Percentiles rank a stretch among this genome's conserved stretches.
Conservation (phyloP, 2,888 invertebrate species). For the Xestia ashworthii region DNA sequence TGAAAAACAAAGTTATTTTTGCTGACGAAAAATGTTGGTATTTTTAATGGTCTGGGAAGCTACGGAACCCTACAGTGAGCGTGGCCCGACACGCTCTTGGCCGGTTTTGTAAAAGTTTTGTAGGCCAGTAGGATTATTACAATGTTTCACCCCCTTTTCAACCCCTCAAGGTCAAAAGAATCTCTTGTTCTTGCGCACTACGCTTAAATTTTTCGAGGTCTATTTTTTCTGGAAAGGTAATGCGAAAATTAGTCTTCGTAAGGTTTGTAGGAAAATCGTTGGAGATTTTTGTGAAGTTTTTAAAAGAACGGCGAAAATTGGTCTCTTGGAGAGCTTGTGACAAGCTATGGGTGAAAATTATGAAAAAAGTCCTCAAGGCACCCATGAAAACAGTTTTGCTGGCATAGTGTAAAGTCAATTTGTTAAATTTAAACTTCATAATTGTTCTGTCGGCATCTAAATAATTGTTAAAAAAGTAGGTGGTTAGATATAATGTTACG, state of each 20-base stretch:
- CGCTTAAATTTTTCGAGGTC: conserved; percentile 9
- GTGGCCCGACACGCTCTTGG: too few species aligned
- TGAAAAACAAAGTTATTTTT: too few species aligned
- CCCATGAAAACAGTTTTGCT: background rate
- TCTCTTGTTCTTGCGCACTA: conserved; percentile 22
- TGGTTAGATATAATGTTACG: background rate
- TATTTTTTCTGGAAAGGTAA: background rate
- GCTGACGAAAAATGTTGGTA: too few species aligned
- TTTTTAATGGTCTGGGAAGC: too few species aligned
- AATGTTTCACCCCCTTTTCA: conserved; percentile 18
- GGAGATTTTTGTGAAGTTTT: background rate
- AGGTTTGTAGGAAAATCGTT: background rate
- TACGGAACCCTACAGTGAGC: too few species aligned
- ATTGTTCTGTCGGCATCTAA: background rate
- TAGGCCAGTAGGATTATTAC: conserved; percentile 44
- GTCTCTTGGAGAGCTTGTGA: background rate
- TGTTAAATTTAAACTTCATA: background rate
- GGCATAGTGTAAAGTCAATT: background rate
- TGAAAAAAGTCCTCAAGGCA: background rate
- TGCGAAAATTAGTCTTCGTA: conserved; percentile 1
- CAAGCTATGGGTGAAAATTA: background rate
- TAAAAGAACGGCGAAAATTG: background rate
- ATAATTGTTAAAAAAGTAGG: background rate
- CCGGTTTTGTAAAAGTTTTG: conserved; percentile 12
- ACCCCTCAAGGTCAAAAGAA: conserved; percentile 30